Evolutionary conservation across 1,140 invertebrate genomes (phyloP).

Genomic region (Drosophila arawakana): DNA sequence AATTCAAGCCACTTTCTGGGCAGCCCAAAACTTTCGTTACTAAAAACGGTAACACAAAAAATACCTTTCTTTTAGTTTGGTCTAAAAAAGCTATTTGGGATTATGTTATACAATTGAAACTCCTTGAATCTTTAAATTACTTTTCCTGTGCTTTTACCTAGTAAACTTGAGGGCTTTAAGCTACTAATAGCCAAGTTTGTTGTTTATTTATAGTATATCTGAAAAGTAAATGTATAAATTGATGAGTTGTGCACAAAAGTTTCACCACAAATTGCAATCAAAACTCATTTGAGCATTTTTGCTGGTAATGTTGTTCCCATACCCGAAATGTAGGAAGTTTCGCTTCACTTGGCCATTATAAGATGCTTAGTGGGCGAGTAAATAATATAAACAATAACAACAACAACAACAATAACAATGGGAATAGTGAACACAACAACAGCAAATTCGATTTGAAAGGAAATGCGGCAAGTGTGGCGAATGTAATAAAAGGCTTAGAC

Average conservation of each 20-base stretch:
- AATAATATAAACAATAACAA: slow-evolving; percentile 16
- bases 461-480: slow-evolving; percentile 61
- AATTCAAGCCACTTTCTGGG: too few relatives aligned
- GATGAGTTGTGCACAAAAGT: slow-evolving; percentile 38
- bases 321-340: slow-evolving; percentile 38
- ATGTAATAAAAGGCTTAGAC: slow-evolving; percentile 69
- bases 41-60: too few relatives aligned
- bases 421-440: neutral
- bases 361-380: slow-evolving; percentile 62
- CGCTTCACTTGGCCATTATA: slow-evolving; percentile 48
- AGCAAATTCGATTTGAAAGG: slow-evolving; percentile 28
- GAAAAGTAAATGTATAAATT: neutral
- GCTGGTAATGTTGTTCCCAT: slow-evolving; percentile 34
- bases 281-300: slow-evolving; percentile 27
- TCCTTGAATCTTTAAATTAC: too few relatives aligned
- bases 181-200: neutral
- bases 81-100: too few relatives aligned
- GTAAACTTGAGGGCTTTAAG: neutral
- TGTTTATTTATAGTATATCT: neutral
- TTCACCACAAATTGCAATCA: slow-evolving; percentile 55
- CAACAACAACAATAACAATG: neutral
- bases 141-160: too few relatives aligned
- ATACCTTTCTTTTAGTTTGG: too few relatives aligned
- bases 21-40: too few relatives aligned
- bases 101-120: too few relatives aligned